These are phyloP conservation scores for Drosophila pseudoananassae DNA, from an alignment of 1,140 invertebrate genomes.

Conservation along the genomic window DNA sequence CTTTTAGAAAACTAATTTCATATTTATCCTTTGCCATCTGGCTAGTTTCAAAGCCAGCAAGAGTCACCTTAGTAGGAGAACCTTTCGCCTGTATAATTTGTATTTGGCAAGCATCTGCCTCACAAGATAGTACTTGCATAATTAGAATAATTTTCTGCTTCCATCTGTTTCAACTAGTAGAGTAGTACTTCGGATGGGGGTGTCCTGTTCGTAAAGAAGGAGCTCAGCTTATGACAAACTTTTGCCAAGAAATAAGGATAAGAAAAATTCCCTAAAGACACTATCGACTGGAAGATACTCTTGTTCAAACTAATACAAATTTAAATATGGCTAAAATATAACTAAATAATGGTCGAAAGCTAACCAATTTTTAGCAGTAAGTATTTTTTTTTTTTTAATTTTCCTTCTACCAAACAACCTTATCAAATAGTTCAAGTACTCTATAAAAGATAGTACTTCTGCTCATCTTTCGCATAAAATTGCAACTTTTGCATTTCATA, in stretches of 20 bases:
- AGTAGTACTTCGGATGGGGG: slow-evolving; percentile 5
- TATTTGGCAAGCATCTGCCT: slow-evolving; percentile 49
- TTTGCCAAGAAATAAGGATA: slow-evolving; percentile 28
- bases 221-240: slow-evolving; percentile 41
- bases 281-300: slow-evolving; percentile 21
- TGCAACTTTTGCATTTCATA: slow-evolving; percentile 77
- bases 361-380: too few species aligned
- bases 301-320: background rate
- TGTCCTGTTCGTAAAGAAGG: slow-evolving; percentile 12
- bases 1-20: background rate
- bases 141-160: slow-evolving; percentile 49
- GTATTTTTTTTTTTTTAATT: too few species aligned
- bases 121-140: slow-evolving; percentile 38
- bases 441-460: background rate
- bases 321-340: background rate
- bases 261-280: slow-evolving; percentile 14
- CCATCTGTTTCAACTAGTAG: slow-evolving; percentile 9
- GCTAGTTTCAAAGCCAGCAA: background rate
- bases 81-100: slow-evolving; percentile 44
- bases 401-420: background rate
- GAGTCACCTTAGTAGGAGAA: slow-evolving; percentile 17
- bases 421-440: background rate
- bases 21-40: slow-evolving; percentile 8
- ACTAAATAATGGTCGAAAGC: too few species aligned
- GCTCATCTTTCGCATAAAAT: slow-evolving; percentile 47